Conservation (phyloP, 2,888 invertebrate genomes). For the Agrypnus murinus region DNA sequence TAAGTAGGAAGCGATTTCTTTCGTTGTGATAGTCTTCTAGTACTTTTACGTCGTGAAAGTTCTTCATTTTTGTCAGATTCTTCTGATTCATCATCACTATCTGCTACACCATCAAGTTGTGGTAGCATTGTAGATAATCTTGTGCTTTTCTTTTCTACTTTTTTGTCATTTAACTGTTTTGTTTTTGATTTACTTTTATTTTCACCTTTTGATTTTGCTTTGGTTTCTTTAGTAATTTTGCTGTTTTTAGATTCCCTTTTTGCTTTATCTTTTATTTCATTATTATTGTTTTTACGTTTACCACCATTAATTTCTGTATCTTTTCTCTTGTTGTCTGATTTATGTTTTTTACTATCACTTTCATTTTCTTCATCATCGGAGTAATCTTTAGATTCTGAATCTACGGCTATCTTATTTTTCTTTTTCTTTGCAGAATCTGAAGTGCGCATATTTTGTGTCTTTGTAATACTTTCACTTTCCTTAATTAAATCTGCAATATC, state of each 20-base stretch:
- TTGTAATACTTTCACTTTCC: too few species aligned
- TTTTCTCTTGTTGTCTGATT: too few species aligned
- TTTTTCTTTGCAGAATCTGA: too few species aligned
- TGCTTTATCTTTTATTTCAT: too few species aligned
- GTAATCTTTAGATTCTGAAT: background rate
- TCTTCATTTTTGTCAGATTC: conserved; percentile 34
- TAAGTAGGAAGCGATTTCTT: conserved; percentile 53
- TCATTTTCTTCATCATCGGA: background rate
- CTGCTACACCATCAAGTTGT: conserved; percentile 60
- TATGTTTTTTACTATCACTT: too few species aligned
- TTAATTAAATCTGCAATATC: conserved; percentile 4
- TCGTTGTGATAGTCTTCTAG: conserved; percentile 55
- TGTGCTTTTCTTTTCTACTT: background rate
- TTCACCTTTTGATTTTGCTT: background rate
- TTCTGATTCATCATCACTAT: conserved; percentile 48
- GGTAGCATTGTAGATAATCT: conserved; percentile 37
- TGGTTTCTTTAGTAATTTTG: background rate
- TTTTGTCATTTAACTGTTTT: background rate
- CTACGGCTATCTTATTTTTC: background rate
- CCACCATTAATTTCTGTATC: background rate
- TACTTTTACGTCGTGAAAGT: conserved; percentile 45
- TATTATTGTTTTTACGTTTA: too few species aligned
- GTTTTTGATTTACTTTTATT: conserved; percentile 4
- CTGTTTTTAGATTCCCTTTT: background rate
- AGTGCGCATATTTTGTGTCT: too few species aligned